Evolutionary conservation across 37 sponge, comb jelly and placozoan species (phyloP).

Genomic region (Aplysina aerophoba): DNA sequence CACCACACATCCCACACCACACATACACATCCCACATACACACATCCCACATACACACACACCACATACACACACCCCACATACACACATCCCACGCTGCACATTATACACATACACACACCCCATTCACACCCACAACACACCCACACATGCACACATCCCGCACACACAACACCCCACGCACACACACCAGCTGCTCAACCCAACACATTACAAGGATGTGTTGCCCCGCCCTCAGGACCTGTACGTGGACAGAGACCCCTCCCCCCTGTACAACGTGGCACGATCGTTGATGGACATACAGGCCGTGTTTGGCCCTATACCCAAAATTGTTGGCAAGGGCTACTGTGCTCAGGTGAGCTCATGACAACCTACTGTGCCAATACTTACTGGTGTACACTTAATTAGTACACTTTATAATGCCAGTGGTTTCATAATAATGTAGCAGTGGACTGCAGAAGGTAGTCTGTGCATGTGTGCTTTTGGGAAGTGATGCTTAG

Average conservation of each 20-base stretch:
- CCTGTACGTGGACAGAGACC: constrained; percentile 58
- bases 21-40: neutral
- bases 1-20: no score
- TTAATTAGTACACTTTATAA: no score
- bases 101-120: constrained; percentile 26
- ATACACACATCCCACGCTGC: neutral
- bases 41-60: neutral
- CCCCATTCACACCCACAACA: neutral
- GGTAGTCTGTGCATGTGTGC: no score
- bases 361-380: neutral
- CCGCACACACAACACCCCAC: neutral
- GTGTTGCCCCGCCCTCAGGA: constrained; percentile 53
- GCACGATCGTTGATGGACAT: constrained; percentile 82
- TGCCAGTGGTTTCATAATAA: no score
- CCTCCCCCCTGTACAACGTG: constrained; percentile 61
- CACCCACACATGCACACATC: neutral
- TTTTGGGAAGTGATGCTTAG: no score
- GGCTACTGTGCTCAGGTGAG: constrained; percentile 79
- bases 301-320: constrained; percentile 87
- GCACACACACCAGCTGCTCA: neutral
- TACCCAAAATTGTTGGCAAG: constrained; percentile 89
- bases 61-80: constrained; percentile 2
- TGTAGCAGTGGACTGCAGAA: no score
- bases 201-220: neutral
- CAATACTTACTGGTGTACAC: no score